A percentile compares a stretch with the other conserved stretches of the same genome.
Evolutionary conservation across 2,113 vertebrate genomes (phyloP).

Genomic region (Pteropus alecto): DNA sequence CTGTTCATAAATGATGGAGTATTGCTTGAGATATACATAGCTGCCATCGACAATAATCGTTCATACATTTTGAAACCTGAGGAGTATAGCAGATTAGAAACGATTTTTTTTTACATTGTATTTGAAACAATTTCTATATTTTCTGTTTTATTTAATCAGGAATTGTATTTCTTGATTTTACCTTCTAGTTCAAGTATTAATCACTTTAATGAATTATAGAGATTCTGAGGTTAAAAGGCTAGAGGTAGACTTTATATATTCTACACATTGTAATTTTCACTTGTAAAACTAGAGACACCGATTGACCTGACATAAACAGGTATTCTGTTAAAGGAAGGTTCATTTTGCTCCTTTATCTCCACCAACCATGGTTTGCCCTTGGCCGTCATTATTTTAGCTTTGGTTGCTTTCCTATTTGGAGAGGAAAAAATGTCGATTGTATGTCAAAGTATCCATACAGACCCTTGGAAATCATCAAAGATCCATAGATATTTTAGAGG

Average conservation of each 20-base stretch:
- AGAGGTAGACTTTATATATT: not conserved
- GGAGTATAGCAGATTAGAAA: not conserved
- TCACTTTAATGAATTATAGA: not conserved
- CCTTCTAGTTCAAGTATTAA: not conserved
- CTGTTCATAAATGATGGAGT: not conserved
- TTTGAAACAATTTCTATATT: not conserved
- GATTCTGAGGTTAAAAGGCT: not conserved
- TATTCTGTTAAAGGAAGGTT: not conserved
- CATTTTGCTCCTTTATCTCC: not conserved
- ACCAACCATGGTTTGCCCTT: not conserved
- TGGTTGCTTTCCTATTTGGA: not conserved
- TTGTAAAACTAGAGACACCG: not conserved
- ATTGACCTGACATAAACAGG: not conserved
- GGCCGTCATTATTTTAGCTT: not conserved
- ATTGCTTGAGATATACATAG: not conserved
- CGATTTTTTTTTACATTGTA: not conserved
- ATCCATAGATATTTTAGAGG: not conserved
- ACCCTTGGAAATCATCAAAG: not conserved
- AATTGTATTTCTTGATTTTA: not conserved
- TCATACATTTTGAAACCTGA: not conserved
- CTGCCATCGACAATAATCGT: not conserved
- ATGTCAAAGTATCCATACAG: not conserved
- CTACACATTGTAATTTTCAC: not conserved
- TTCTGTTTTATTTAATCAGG: not conserved
- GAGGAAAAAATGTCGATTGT: not conserved